These are phyloP conservation scores for Solea senegalensis DNA, from an alignment of 2,113 vertebrate species.

Conservation along the genomic window DNA sequence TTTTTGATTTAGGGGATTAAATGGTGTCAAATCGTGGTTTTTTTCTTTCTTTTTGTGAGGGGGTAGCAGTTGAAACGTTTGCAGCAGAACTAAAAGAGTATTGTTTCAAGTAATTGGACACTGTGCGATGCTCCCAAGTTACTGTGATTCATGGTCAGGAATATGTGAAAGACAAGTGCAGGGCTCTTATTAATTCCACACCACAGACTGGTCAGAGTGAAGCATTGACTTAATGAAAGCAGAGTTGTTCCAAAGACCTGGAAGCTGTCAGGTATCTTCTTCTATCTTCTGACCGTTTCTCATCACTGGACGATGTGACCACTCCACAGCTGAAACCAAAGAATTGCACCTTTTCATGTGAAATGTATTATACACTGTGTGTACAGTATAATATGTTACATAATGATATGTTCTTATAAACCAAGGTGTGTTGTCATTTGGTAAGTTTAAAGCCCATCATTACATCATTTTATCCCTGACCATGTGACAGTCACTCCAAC, in stretches of 20 bases:
- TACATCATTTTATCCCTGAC: too few species aligned
- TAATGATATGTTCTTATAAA: too few species aligned
- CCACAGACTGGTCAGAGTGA: conserved; percentile 7
- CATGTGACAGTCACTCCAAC: too few species aligned
- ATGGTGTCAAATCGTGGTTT: not conserved
- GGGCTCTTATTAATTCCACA: conserved; percentile 26
- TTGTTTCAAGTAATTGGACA: not conserved
- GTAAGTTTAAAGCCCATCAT: too few species aligned
- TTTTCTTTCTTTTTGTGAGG: not conserved
- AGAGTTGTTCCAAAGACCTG: conserved; percentile 3
- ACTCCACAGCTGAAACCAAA: not conserved
- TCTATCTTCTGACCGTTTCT: not conserved
- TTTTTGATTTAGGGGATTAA: not conserved
- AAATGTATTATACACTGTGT: too few species aligned
- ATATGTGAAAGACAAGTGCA: conserved; percentile 5
- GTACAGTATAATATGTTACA: too few species aligned
- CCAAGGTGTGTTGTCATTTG: too few species aligned
- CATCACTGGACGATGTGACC: not conserved
- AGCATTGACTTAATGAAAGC: conserved; percentile 22
- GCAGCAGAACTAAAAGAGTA: not conserved
- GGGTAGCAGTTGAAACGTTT: not conserved
- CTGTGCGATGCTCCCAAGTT: not conserved
- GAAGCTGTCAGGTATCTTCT: conserved; percentile 27
- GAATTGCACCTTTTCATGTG: too few species aligned
- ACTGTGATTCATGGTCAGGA: not conserved